These are phyloP conservation scores for Microtus richardsoni DNA, from an alignment of 2,113 vertebrate genomes.

Conservation along the genomic window DNA sequence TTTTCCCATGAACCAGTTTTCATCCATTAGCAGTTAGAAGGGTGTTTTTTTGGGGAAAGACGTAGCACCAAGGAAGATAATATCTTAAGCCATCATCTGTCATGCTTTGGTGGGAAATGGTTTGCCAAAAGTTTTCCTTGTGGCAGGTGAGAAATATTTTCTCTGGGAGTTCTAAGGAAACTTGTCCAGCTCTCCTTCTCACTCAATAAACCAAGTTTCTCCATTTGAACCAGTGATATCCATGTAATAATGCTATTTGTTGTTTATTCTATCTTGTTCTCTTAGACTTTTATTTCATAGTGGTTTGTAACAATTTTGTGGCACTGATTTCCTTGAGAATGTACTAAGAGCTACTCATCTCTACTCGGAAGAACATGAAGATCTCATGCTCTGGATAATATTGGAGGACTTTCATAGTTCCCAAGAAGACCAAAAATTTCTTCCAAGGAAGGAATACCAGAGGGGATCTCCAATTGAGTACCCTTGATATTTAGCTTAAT, in stretches of 20 bases:
- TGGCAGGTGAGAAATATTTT: neutral
- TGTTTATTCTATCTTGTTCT: neutral
- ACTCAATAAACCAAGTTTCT: neutral
- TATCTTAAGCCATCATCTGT: neutral
- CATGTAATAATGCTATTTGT: neutral
- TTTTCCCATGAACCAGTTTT: neutral
- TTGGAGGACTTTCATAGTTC: neutral
- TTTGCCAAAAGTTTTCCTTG: conserved; percentile 5
- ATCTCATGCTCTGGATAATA: neutral
- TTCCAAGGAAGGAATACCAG: neutral
- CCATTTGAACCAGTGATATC: neutral
- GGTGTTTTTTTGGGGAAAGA: neutral
- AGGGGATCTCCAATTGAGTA: neutral
- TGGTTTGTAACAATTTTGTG: neutral
- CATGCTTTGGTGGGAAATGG: conserved; percentile 12
- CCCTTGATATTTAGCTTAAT: neutral
- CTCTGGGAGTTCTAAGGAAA: neutral
- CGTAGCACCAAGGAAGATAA: neutral
- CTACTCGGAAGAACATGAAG: neutral
- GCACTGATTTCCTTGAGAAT: neutral
- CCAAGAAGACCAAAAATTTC: neutral
- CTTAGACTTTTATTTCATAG: neutral
- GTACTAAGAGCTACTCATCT: neutral
- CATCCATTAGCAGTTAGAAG: conserved; percentile 17
- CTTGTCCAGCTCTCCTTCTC: neutral